Base-by-base conservation (phyloP, 2,888 invertebrate species). In the Cephonodes hylas region DNA sequence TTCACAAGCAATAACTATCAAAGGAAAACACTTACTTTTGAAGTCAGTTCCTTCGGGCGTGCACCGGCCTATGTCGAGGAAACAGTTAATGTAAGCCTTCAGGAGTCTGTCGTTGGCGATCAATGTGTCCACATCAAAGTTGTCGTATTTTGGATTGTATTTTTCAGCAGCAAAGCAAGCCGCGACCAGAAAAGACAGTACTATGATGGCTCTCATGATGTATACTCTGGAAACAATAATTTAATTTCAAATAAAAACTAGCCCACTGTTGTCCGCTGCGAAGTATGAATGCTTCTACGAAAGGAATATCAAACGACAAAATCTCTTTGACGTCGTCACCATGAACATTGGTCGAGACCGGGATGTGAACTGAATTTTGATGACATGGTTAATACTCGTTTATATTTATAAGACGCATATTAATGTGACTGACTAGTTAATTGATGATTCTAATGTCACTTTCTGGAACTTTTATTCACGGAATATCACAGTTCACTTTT, bases 31-130 rank as follows among this genome's bases (percentile, higher is more conserved):
- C 94, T 94, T 87, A 96, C 96, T 94, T 93, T 95, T 96, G 27
- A 96, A 93, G 84, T 95, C 95, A 61, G 93, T 86, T 72, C 94
- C 96, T 80, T 96, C 96, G 3, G 95, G 93, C 0, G 95, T 96
- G 79, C 96, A 96, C 56, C 93, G 93, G 60, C 95, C 95, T 68
- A 92, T 91, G 5, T 94, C 94, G 72, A 96, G 86, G 78, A 96
- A 90, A 75, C 96, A 96, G 71, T 95, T 94, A 66, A 96, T 89
- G 76, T 96, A 96, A 61, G 95, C 95, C 69, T 94, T 94, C 6
- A 96, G 88, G 31, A 96, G 87, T 67, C 96, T 93, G 58, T 95
- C 95, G 79, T 95, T 96, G 15, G 80, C 76, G 58, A 96, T 89
- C 72, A 96, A 93, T 62, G 94, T 94, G 48, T 96, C 95, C 64